Base-by-base conservation (phyloP, 2,113 vertebrate genomes). In the Dasyurus viverrinus region DNA sequence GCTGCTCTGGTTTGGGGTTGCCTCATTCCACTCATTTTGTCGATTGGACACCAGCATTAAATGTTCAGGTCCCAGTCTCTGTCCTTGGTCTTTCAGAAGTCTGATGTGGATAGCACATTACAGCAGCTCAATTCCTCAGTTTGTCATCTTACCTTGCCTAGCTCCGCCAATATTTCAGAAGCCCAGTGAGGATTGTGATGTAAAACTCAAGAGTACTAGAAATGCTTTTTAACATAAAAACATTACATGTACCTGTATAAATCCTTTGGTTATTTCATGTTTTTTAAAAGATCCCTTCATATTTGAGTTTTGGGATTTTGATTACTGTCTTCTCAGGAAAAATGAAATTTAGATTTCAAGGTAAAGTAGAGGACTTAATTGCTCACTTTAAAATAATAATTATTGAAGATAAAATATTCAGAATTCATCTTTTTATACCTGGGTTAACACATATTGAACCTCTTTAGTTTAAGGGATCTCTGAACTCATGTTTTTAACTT, bases 21-120 rank as follows among this genome's bases (percentile, higher is more conserved):
- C 98, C 99, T 99, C 98, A 99, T 99, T 95, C 99, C 99, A 47
- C 99, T 99, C 96, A 98, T 99, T 97, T 98, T 99, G 96, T 99
- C 99, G 1, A 93, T 99, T 48, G 99, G 99, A 93, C 99, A 99
- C 98, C 99, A 99, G 98, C 99, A 99, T 97, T 99, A 99, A 99
- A 93, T 0, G 1, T 90, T 96, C 23, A 1, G 76, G 96, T 96
- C 94, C 97, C 90, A 96, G 96, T 25, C 93, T 96, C 92, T 48
- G 92, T 42, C 98, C 90, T 60, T 0, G 2, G 89, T 93, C 30
- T 0, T 47, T 60, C 68, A 84, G 93, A 94, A 93, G 55, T 97
- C 96, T 97, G 89, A 96, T 91, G 22, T 91, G 98, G 97, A 98
- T 97, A 97, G 98, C 97, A 96, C 89, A 53, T 76, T 92, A 94